phyloP scores from a whole-genome alignment of 2,888 invertebrate genomes.

The Apoderus coryli region DNA sequence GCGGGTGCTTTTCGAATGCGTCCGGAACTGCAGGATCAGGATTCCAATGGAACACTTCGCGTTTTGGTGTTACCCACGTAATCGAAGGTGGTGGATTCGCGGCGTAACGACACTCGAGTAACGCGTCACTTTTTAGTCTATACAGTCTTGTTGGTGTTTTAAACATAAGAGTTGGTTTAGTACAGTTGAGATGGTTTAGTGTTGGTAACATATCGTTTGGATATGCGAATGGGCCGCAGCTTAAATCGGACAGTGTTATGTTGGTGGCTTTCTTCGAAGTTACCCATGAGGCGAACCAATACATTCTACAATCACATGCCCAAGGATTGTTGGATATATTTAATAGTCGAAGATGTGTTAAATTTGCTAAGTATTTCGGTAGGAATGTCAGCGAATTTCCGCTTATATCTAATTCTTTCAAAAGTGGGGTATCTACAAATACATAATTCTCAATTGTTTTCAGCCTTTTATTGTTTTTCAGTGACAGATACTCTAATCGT shows the following conservation, averaged over 20 bases:
- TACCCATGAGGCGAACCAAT: conserved; percentile 25
- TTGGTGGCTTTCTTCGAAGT: conserved; percentile 36
- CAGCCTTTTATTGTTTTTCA: conserved; percentile 46
- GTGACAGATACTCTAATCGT: conserved; percentile 40
- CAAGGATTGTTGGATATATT: conserved; percentile 63
- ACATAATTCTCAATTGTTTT: conserved; percentile 46
- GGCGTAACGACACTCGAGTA: conserved; percentile 54
- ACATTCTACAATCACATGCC: conserved; percentile 69
- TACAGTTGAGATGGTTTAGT: conserved; percentile 58
- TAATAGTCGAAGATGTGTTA: conserved; percentile 41
- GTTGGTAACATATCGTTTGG: conserved; percentile 55
- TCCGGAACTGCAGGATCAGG: conserved; percentile 53
- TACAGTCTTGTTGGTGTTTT: conserved; percentile 49
- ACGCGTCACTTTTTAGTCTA: conserved; percentile 48
- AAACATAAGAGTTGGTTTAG: conserved; percentile 43
- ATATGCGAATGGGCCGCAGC: conserved; percentile 47
- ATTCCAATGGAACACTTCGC: conserved; percentile 62
- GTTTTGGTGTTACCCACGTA: conserved; percentile 71
- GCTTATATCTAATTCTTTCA: conserved; percentile 53
- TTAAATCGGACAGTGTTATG: conserved; percentile 39
- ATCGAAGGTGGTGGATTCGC: conserved; percentile 68
- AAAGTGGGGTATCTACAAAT: conserved; percentile 42
- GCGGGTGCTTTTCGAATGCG: conserved; percentile 50
- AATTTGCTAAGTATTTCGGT: conserved; percentile 51
- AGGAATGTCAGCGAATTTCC: conserved; percentile 55